Percentiles rank a stretch among this genome's conserved stretches.
phyloP scores from a whole-genome alignment of 2,888 invertebrate species.

The Scaptodrosophila latifasciaeformis region DNA sequence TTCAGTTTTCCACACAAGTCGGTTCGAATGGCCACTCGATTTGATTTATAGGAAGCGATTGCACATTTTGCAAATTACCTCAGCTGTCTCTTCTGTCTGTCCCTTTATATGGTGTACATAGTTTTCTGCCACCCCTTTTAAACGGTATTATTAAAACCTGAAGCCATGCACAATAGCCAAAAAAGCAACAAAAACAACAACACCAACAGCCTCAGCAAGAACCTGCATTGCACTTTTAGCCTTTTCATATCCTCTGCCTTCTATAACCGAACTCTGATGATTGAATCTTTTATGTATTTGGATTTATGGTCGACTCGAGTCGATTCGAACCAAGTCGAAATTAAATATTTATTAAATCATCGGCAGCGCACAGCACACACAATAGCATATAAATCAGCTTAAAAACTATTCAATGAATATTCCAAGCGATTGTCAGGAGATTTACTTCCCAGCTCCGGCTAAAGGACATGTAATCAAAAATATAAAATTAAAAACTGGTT shows the following conservation, averaged over 20 bases:
- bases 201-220: constrained; percentile 30
- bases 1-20: not conserved
- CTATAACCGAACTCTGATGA: constrained; percentile 31
- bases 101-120: too few species aligned
- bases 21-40: not conserved
- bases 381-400: constrained; percentile 67
- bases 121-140: too few species aligned
- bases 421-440: constrained; percentile 63
- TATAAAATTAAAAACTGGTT: too few species aligned
- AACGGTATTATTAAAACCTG: constrained; percentile 54
- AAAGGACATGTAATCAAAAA: too few species aligned
- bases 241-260: constrained; percentile 1
- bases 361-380: constrained; percentile 46
- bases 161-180: too few species aligned
- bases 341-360: constrained; percentile 67
- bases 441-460: too few species aligned
- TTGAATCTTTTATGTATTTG: constrained; percentile 66
- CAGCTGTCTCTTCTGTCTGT: constrained; percentile 37
- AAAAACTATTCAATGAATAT: constrained; percentile 72
- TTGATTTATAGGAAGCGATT: constrained; percentile 68
- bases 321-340: constrained; percentile 39
- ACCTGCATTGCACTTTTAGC: constrained; percentile 25
- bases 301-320: constrained; percentile 36
- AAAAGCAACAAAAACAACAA: too few species aligned
- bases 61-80: constrained; percentile 68